Evolutionary conservation across 2,888 invertebrate genomes (phyloP), one percentile per base, ranked within the genome.

Genomic region (Coenonympha arcania): DNA sequence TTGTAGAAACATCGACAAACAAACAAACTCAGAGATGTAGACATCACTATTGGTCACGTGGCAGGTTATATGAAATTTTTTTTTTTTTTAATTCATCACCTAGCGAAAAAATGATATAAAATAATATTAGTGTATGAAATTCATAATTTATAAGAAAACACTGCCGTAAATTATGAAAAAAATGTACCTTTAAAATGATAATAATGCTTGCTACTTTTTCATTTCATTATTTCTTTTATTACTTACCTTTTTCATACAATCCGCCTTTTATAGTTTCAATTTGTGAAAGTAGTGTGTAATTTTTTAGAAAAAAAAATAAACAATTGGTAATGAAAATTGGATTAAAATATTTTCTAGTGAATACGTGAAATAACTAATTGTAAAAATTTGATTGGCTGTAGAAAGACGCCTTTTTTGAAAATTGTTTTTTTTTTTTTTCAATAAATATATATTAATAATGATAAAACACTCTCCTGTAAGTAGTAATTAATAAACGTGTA

Each of bases 401-500:
- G 79, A 66, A 66, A 59, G 30, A 55, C 57, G 74, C 72, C 72
- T 71, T 74, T 74, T 64, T 57, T 53, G 40, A 56, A 57, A 55
- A 54, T 45, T 40, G 49, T n/a, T n/a, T n/a, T n/a, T 50, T 67
- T 69, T 76, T 74, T 72, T 36, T 24, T 37, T 37, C 13, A 19
- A 36, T 19, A 20, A 20, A 20, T 19, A 13, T 6, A 19, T 11
- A n/a, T 8, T 8, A 24, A 2, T 2, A 24, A 24, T 11, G 56
- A 64, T 58, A 54, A 62, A 62, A 69, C 70, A 72, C 65, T 58
- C 75, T 69, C 73, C 69, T 81, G 80, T 81, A 78, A 73, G 80
- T 84, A 84, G 83, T 19, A 39, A 79, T 53, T 82, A n/a, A n/a
- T n/a, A 84, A 76, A 83, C 75, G 66, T 72, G 74, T 80, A 81